These are phyloP conservation scores for Beroe ovata DNA, from an alignment of 37 sponge, comb jelly and placozoan species.

Conservation along the genomic window DNA sequence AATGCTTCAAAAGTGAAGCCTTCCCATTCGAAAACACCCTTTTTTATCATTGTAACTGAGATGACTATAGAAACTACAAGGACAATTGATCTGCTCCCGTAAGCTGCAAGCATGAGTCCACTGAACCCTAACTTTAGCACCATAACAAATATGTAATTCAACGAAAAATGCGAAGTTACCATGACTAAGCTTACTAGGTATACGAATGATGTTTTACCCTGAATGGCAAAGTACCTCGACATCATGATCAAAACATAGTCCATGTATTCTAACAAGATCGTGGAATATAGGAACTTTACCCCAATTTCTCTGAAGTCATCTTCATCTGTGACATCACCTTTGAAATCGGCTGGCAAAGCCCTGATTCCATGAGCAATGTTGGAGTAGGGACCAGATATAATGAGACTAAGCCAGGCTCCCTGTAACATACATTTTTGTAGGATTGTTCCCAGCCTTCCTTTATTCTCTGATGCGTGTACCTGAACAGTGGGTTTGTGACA, in stretches of 20 bases:
- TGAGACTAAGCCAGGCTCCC: background rate
- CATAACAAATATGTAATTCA: background rate
- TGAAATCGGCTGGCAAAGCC: background rate
- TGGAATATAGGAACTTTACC: background rate
- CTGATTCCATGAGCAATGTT: background rate
- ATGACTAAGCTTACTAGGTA: background rate
- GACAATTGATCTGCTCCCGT: background rate
- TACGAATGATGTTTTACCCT: background rate
- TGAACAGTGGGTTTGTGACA: too few species aligned
- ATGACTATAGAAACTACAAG: background rate
- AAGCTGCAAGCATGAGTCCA: background rate
- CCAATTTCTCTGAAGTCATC: constrained; percentile 16
- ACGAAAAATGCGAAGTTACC: background rate
- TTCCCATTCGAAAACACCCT: background rate
- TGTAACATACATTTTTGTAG: background rate
- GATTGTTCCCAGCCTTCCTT: background rate
- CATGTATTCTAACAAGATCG: background rate
- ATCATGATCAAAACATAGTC: background rate
- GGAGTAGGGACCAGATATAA: background rate
- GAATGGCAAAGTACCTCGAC: constrained; percentile 16
- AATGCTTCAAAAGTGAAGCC: background rate
- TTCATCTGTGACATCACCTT: background rate
- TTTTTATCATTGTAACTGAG: background rate
- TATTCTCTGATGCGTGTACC: background rate
- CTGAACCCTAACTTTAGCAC: background rate